phyloP scores from a whole-genome alignment of 2,888 invertebrate genomes.

The Notocelia uddmanniana region DNA sequence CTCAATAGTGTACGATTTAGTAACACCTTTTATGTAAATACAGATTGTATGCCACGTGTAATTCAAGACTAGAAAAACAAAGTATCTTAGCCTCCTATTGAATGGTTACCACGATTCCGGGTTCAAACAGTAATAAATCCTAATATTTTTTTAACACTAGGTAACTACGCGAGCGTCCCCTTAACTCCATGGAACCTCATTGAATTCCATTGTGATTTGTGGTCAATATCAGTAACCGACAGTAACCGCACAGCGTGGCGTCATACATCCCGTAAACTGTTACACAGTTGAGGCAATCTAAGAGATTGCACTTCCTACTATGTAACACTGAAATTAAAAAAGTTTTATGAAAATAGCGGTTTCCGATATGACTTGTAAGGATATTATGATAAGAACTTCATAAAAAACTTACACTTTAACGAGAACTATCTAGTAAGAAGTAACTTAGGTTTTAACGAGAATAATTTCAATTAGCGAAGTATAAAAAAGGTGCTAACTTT shows the following conservation, averaged over 20 bases:
- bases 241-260: constrained; percentile 20
- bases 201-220: constrained; percentile 42
- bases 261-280: constrained; percentile 33
- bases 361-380: constrained; percentile 18
- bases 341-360: constrained; percentile 22
- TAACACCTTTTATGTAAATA: no score
- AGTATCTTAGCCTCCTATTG: neutral
- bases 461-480: constrained; percentile 13
- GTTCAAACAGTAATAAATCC: neutral
- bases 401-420: constrained; percentile 16
- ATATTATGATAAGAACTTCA: constrained; percentile 21
- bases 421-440: neutral
- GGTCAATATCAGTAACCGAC: constrained; percentile 38
- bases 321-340: constrained; percentile 36
- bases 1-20: no score
- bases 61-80: no score
- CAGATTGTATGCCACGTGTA: no score
- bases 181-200: constrained; percentile 33
- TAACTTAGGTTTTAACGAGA: neutral
- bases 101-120: neutral
- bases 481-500: constrained; percentile 10
- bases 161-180: neutral
- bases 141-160: neutral
- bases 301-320: constrained; percentile 36
- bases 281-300: constrained; percentile 34